These are phyloP conservation scores for Danio choprae DNA, from an alignment of 2,797 vertebrate genomes.

Conservation along the genomic window DNA sequence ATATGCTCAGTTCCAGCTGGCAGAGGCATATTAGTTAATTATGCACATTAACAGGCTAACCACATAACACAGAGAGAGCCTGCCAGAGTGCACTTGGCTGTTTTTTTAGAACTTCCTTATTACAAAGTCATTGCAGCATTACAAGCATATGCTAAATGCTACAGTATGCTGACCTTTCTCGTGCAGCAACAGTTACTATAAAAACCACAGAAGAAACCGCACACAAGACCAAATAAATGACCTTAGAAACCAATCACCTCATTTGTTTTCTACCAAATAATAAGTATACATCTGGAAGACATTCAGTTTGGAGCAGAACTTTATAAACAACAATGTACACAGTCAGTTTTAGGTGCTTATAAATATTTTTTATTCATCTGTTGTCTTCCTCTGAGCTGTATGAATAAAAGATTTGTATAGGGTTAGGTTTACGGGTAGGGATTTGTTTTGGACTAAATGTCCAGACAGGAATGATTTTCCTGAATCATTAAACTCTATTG, in stretches of 20 bases:
- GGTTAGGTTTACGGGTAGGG: too few species aligned
- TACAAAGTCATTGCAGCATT: constrained; percentile 38
- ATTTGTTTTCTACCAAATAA: neutral
- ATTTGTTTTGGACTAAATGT: too few species aligned
- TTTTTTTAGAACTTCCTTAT: constrained; percentile 54
- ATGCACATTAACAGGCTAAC: constrained; percentile 74
- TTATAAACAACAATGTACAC: too few species aligned
- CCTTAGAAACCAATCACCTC: neutral
- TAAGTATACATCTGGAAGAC: too few species aligned
- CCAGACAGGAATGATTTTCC: too few species aligned
- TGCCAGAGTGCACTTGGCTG: constrained; percentile 57
- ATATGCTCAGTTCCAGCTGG: constrained; percentile 71
- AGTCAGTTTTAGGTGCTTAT: too few species aligned
- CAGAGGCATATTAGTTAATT: constrained; percentile 77
- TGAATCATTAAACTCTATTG: too few species aligned
- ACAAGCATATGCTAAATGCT: constrained; percentile 44
- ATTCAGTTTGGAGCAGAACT: too few species aligned
- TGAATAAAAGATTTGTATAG: too few species aligned
- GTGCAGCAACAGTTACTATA: neutral
- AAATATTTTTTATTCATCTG: too few species aligned
- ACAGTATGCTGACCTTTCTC: constrained; percentile 27
- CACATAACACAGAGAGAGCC: constrained; percentile 61
- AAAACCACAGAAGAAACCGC: neutral
- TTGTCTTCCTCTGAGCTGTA: too few species aligned
- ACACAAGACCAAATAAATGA: neutral